Base-by-base conservation (phyloP, 2,888 invertebrate species). In the Epistrophella euchroma region DNA sequence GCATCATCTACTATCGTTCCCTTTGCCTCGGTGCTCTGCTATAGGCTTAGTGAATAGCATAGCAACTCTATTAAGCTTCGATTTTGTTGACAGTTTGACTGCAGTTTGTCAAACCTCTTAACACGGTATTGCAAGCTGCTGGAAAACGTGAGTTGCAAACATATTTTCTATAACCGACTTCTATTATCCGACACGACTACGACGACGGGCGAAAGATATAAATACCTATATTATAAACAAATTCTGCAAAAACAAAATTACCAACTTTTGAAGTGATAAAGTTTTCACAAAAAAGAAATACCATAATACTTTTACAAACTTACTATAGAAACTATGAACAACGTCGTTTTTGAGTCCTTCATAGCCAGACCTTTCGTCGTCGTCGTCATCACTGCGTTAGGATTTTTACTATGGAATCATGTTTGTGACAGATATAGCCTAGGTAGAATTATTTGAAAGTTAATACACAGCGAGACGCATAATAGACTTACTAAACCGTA, bases 271-370 rank as follows among this genome's bases (percentile, higher is more conserved):
- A 55, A n/a, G 15, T n/a, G 13, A 50, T 19, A 62, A 50, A 64
- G 50, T 70, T 88, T 88, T 22, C 10, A n/a, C 13, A 72, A 50
- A 56, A 58, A 66, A 19, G 66, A 9, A 52, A 25, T 62, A 35
- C 13, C 6, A 35, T 22, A 45, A 17, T 2, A 50, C 28, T 78
- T 75, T 74, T 25, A 1, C 25, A 32, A 75, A 32, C 75, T 17
- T 37, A 45, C 25, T 66, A 3, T 25, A 62, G 60, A 58, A 74
- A 76, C 88, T 86, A 90, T 75, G 80, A 68, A 68, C 66, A 78
- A 58, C 47, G 45, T 35, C 77, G 60, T 62, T 64, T 66, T 58
- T 6, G 43, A 50, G 58, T 28, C 35, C 71, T 75, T 84, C 79
- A 79, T 11, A 71, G 32, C 70, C 84, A 79, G 79, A 75, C 79